A percentile compares a stretch with the other conserved stretches of the same genome.
These are phyloP conservation scores for Scaptomyza flava DNA, from an alignment of 2,888 invertebrate genomes.

Conservation along the genomic window DNA sequence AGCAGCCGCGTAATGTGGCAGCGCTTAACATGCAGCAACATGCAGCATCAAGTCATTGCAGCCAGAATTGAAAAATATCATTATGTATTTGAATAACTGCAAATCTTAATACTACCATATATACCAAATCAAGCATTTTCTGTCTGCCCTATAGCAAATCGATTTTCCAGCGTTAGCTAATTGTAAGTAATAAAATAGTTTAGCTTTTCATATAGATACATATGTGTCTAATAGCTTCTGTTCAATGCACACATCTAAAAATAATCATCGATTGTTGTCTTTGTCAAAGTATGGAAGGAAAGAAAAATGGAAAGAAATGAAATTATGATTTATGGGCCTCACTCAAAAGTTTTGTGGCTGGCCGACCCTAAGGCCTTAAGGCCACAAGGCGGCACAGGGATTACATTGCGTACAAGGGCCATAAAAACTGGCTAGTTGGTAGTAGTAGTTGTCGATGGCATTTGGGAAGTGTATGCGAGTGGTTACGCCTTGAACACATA, in stretches of 20 bases:
- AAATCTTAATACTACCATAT: too few relatives aligned
- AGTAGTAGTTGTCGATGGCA: slow-evolving; percentile 2
- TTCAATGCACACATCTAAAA: neutral
- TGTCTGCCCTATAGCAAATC: too few relatives aligned
- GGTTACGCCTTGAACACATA: slow-evolving; percentile 41
- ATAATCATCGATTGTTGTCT: slow-evolving; percentile 6
- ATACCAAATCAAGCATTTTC: too few relatives aligned
- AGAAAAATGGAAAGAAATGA: neutral
- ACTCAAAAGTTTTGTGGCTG: slow-evolving; percentile 14
- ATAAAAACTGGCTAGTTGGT: slow-evolving; percentile 10
- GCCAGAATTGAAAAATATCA: too few relatives aligned
- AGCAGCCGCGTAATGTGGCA: slow-evolving; percentile 22
- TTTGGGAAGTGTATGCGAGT: slow-evolving; percentile 14
- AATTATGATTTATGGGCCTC: slow-evolving; percentile 31
- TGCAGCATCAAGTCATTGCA: slow-evolving; percentile 1
- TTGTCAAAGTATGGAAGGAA: neutral
- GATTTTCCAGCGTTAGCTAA: too few relatives aligned
- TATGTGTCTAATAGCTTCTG: neutral
- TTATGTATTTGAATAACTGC: too few relatives aligned
- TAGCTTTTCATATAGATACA: neutral
- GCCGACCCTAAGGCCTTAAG: neutral
- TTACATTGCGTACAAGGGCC: neutral
- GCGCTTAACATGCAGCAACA: slow-evolving; percentile 2
- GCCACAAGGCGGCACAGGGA: neutral
- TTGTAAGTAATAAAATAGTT: neutral